Percentiles rank a stretch among this genome's conserved stretches.
Conservation (phyloP, 2,113 vertebrate species). For the Brachyhypopomus gauderio region DNA sequence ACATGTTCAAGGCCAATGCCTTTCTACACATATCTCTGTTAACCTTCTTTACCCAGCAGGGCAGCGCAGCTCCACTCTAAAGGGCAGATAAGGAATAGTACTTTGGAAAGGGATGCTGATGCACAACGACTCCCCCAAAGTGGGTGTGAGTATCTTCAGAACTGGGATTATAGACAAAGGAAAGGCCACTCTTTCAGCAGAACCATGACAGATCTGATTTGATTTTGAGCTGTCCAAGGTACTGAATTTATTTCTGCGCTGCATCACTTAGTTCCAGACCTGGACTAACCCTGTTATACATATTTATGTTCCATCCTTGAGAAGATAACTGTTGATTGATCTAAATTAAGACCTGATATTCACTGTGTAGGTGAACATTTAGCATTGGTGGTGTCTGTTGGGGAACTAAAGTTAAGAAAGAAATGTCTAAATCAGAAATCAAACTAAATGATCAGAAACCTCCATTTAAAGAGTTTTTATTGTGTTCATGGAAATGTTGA, state of each 20-base stretch:
- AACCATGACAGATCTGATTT: background rate
- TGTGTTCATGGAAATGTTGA: no score
- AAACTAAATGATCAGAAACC: no score
- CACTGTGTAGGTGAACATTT: no score
- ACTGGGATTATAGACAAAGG: background rate
- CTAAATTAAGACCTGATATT: background rate
- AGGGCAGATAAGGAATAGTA: background rate
- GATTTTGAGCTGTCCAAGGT: slow-evolving; percentile 57
- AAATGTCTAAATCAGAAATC: no score
- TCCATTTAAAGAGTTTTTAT: no score
- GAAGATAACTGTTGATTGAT: background rate
- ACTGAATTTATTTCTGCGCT: slow-evolving; percentile 37
- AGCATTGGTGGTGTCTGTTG: no score
- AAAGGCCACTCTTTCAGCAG: background rate
- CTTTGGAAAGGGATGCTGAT: background rate
- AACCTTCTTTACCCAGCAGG: background rate
- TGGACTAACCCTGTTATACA: background rate
- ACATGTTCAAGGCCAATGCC: background rate
- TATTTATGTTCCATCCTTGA: background rate
- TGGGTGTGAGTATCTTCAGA: slow-evolving; percentile 15
- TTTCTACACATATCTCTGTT: background rate
- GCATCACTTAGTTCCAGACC: background rate
- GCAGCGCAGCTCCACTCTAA: background rate
- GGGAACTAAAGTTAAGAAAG: no score
- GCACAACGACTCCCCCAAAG: background rate